Evolutionary conservation across 1,140 invertebrate species (phyloP).

Genomic region (Sinonovacula constricta): DNA sequence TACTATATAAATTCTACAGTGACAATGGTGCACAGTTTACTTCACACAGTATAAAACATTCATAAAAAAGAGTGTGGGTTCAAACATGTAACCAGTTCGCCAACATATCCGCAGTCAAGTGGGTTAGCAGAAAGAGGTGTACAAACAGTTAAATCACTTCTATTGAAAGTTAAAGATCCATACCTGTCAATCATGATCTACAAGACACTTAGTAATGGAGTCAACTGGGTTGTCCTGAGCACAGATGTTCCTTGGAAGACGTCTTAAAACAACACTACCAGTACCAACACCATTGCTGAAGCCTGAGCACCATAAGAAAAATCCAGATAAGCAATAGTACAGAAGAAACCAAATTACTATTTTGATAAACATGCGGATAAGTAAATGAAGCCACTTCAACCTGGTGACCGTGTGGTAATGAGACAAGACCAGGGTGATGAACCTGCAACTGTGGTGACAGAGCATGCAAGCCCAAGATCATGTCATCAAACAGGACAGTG

Average conservation of each 20-base stretch:
- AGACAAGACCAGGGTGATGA: not conserved
- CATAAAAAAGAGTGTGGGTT: slow-evolving; percentile 48
- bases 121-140: slow-evolving; percentile 53
- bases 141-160: slow-evolving; percentile 49
- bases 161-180: slow-evolving; percentile 31
- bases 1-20: slow-evolving; percentile 40
- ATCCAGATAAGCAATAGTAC: not conserved
- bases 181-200: slow-evolving; percentile 19
- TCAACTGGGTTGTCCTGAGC: not conserved
- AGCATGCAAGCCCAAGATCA: slow-evolving; percentile 17
- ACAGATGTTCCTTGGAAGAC: slow-evolving; percentile 9
- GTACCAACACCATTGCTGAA: slow-evolving; percentile 1
- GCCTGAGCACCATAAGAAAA: not conserved
- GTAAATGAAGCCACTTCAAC: not conserved
- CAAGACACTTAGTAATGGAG: slow-evolving; percentile 13
- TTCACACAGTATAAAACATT: slow-evolving; percentile 35
- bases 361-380: not conserved
- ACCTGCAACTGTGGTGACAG: slow-evolving; percentile 11
- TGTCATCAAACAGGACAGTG: slow-evolving; percentile 25
- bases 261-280: slow-evolving; percentile 17
- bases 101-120: slow-evolving; percentile 46
- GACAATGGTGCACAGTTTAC: slow-evolving; percentile 61
- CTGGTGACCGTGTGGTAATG: slow-evolving; percentile 3
- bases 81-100: slow-evolving; percentile 50
- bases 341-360: not conserved